phyloP scores from a whole-genome alignment of 2,113 vertebrate species.

The Cebus imitator region DNA sequence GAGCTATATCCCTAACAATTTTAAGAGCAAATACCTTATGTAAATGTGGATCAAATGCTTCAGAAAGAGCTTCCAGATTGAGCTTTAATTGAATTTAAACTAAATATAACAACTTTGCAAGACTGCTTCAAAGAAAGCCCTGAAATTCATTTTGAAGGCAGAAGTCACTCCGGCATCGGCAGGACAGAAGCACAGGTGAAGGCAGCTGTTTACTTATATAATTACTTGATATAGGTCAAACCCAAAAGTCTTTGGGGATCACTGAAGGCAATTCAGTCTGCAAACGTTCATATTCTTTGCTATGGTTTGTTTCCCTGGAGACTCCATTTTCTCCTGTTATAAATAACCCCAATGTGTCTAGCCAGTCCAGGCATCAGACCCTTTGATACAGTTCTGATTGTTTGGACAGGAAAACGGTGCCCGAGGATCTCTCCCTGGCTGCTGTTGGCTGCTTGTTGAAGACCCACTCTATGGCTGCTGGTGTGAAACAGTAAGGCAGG shows the following conservation, averaged over 20 bases:
- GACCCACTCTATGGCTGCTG: neutral
- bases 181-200: neutral
- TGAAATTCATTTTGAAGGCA: neutral
- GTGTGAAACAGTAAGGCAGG: neutral
- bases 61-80: neutral
- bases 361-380: conserved; percentile 27
- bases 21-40: neutral
- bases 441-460: conserved; percentile 16
- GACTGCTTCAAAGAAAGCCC: neutral
- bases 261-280: conserved; percentile 51
- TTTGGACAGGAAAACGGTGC: conserved; percentile 65
- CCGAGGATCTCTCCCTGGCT: conserved; percentile 60
- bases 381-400: conserved; percentile 67
- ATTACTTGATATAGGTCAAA: conserved; percentile 47
- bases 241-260: conserved; percentile 54
- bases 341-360: conserved; percentile 50
- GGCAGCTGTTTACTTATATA: neutral
- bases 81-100: neutral
- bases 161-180: neutral
- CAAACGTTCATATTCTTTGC: conserved; percentile 57
- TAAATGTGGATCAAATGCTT: neutral
- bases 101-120: neutral
- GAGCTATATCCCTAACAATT: neutral
- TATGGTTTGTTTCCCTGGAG: conserved; percentile 36
- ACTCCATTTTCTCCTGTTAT: conserved; percentile 2